Evolutionary conservation across 1,140 invertebrate species (phyloP).

Genomic region (Aethina tumida): DNA sequence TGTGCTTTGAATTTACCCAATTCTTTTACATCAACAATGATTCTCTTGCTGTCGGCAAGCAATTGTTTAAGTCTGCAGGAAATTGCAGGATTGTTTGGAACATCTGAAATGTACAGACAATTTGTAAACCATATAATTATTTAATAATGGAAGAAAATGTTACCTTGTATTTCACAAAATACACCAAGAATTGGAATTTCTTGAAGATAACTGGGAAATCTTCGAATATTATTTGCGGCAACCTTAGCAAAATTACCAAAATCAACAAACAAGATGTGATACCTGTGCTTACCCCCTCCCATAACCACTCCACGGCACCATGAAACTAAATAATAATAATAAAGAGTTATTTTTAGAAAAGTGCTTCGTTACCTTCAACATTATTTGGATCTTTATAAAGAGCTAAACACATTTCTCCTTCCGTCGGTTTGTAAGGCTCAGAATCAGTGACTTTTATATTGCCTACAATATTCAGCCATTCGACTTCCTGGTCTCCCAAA

Average conservation of each 20-base stretch:
- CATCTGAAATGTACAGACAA: slow-evolving; percentile 10
- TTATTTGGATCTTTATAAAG: slow-evolving; percentile 7
- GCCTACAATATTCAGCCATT: slow-evolving; percentile 6
- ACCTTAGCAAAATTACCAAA: slow-evolving; percentile 11
- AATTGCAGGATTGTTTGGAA: slow-evolving; percentile 8
- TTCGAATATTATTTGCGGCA: slow-evolving; percentile 8
- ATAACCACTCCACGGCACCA: slow-evolving; percentile 15
- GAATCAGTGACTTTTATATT: slow-evolving; percentile 1
- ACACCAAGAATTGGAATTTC: slow-evolving; percentile 15
- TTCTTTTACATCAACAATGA: slow-evolving; percentile 10
- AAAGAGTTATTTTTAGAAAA: background rate
- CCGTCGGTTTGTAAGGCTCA: slow-evolving; percentile 9
- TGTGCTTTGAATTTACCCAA: slow-evolving; percentile 10
- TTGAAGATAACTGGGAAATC: slow-evolving; percentile 7
- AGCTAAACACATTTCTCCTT: slow-evolving; percentile 12
- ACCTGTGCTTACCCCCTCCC: background rate
- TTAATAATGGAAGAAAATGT: slow-evolving; percentile 4
- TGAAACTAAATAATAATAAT: slow-evolving; percentile 6
- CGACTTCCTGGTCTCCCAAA: background rate
- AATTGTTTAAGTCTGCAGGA: slow-evolving; percentile 7
- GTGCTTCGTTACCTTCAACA: slow-evolving; percentile 7
- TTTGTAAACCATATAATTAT: slow-evolving; percentile 4
- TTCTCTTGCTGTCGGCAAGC: slow-evolving; percentile 8
- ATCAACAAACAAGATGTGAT: slow-evolving; percentile 12
- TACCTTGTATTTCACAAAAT: slow-evolving; percentile 8